Percentiles rank a stretch among this genome's conserved stretches.
phyloP scores from a whole-genome alignment of 2,888 invertebrate genomes.

The Callyntrura guangdongensis region DNA sequence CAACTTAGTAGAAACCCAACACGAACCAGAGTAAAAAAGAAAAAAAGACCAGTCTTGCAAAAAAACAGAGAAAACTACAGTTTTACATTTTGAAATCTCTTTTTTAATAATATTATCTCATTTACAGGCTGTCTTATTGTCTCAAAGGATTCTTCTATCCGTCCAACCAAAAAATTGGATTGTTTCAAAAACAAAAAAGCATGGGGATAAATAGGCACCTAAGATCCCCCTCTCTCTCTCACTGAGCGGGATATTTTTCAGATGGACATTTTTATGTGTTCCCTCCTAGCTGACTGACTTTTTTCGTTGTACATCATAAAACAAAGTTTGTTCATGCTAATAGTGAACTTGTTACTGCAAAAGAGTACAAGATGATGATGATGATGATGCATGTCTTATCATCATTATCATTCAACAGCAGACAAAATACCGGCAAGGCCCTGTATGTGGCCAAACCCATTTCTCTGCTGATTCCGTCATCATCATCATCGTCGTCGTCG shows the following conservation, averaged over 20 bases:
- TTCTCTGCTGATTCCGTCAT: conserved; percentile 53
- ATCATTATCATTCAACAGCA: neutral
- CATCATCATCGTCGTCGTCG: neutral
- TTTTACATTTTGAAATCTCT: conserved; percentile 2
- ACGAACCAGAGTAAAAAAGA: neutral
- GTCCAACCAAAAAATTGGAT: conserved; percentile 8
- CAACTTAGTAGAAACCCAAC: neutral
- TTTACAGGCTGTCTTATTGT: neutral
- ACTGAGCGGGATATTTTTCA: neutral
- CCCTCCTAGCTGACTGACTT: conserved; percentile 54
- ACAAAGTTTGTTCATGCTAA: neutral
- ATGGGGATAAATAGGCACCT: conserved; percentile 2
- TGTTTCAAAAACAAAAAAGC: neutral
- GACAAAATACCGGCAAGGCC: conserved; percentile 45
- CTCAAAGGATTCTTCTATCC: conserved; percentile 2
- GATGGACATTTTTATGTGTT: conserved; percentile 25
- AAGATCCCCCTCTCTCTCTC: neutral
- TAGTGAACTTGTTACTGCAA: conserved; percentile 31
- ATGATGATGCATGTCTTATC: neutral
- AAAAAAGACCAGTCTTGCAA: neutral
- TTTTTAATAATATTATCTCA: neutral
- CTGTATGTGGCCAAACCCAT: conserved; percentile 63
- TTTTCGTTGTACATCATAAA: conserved; percentile 1
- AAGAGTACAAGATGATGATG: neutral
- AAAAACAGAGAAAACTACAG: no score